phyloP scores from a whole-genome alignment of 1,140 invertebrate genomes.

The Musca vetustissima region DNA sequence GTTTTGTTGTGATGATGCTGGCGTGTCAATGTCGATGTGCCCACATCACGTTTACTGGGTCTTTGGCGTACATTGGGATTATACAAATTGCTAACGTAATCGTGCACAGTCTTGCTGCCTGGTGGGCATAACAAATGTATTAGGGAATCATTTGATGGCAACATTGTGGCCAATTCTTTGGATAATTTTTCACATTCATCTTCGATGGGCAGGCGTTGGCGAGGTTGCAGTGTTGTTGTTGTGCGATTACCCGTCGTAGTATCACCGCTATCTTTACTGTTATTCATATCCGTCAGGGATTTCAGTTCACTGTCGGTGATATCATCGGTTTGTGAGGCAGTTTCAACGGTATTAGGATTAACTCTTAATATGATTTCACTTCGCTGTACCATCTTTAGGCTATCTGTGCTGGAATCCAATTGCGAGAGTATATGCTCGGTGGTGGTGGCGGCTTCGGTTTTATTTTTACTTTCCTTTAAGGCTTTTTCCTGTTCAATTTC shows the following conservation, averaged over 20 bases:
- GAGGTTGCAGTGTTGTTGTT: constrained; percentile 51
- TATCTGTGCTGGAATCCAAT: constrained; percentile 31
- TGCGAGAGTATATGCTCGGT: constrained; percentile 5
- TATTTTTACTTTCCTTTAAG: not conserved
- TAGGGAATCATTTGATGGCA: constrained; percentile 68
- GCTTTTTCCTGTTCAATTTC: not conserved
- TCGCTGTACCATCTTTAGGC: constrained; percentile 62
- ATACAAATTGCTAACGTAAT: constrained; percentile 80
- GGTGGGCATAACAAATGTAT: constrained; percentile 72
- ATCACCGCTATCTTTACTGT: constrained; percentile 35
- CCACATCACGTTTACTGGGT: constrained; percentile 57
- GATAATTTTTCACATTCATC: constrained; percentile 79
- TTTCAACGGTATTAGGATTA: constrained; percentile 63
- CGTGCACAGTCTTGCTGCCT: constrained; percentile 72
- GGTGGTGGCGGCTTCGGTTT: not conserved
- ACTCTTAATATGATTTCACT: constrained; percentile 65
- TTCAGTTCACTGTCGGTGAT: constrained; percentile 29
- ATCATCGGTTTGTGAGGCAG: constrained; percentile 66
- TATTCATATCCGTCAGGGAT: constrained; percentile 25
- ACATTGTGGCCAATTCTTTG: constrained; percentile 70
- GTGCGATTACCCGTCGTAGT: constrained; percentile 34
- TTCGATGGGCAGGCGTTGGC: constrained; percentile 71
- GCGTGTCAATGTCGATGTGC: constrained; percentile 51
- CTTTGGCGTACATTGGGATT: constrained; percentile 67
- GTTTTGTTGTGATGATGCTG: constrained; percentile 25